Evolutionary conservation across 2,113 vertebrate species (phyloP), one percentile per base, ranked within the genome.

Genomic region (Neopipo cinnamomea): DNA sequence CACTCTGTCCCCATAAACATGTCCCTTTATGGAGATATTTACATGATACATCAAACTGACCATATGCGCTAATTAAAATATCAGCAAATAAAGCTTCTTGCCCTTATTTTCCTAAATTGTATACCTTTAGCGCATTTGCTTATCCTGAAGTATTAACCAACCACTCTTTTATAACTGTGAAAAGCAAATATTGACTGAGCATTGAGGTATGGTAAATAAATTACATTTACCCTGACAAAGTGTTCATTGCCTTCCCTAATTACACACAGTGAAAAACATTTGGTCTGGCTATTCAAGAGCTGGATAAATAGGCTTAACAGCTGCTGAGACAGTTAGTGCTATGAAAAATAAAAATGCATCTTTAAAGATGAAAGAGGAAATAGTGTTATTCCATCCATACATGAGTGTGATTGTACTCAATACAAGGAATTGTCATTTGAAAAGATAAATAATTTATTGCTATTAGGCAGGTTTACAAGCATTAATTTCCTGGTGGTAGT

Each of bases 101-200:
- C 14, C 58, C 12, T 2, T 63, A 55, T 77, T 91, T 79, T 72
- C 79, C 53, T 61, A 21, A 84, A 55, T 27, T 19, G 17, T 41
- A n/a, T 23, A 44, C 37, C 35, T 81, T 89, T 65, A 85, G n/a
- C 23, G 58, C 19, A 24, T 66, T 86, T 74, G 55, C 81, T 94
- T 91, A 41, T 67, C 75, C 37, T 73, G n/a, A 86, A 86, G 56
- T 95, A 91, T 92, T 88, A 68, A 78, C 83, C 84, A 84, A 63
- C 65, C n/a, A 27, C 67, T 84, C 85, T 88, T 94, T 95, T 92
- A 79, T 94, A 92, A 75, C 63, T 58, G 85, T 85, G 94, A 96
- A 97, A 96, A 91, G 89, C 85, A 97, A 97, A 97, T 97, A 97
- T 95, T 96, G 95, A 94, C 82, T 91, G 88, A 96, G 85, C 61